phyloP scores from a whole-genome alignment of 2,888 invertebrate species.

The Ormyrus rosae region DNA sequence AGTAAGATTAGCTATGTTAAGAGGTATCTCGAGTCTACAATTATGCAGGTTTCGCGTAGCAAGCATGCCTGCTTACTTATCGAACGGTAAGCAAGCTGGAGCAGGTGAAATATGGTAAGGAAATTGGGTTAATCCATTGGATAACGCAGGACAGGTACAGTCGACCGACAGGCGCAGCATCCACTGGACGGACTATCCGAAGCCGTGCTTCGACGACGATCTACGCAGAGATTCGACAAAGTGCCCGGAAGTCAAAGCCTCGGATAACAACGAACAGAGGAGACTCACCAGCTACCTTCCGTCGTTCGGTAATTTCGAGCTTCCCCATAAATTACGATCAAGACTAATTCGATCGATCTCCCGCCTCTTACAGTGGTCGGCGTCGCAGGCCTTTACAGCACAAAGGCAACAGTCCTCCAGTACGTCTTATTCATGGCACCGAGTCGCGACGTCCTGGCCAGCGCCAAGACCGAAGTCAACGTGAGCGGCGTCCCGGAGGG shows the following conservation, averaged over 20 bases:
- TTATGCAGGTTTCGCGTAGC: too few relatives aligned
- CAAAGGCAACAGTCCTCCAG: slow-evolving; percentile 80
- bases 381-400: slow-evolving; percentile 79
- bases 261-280: slow-evolving; percentile 73
- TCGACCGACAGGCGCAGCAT: too few relatives aligned
- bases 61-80: too few relatives aligned
- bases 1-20: too few relatives aligned
- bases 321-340: not conserved
- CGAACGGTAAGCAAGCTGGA: too few relatives aligned
- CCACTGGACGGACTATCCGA: slow-evolving; percentile 75
- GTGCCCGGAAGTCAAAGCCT: slow-evolving; percentile 69
- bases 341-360: not conserved
- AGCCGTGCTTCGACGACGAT: slow-evolving; percentile 79
- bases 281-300: slow-evolving; percentile 77
- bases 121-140: too few relatives aligned
- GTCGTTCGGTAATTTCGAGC: slow-evolving; percentile 70
- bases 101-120: too few relatives aligned
- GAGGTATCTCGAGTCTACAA: too few relatives aligned
- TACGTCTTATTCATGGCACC: slow-evolving; percentile 81
- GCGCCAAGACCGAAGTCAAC: slow-evolving; percentile 87
- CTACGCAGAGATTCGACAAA: slow-evolving; percentile 74
- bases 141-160: too few relatives aligned
- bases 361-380: slow-evolving; percentile 75
- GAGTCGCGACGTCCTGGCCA: slow-evolving; percentile 85
- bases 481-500: slow-evolving; percentile 83